Conservation (phyloP, 2,113 vertebrate genomes). For the Calonectris borealis region DNA sequence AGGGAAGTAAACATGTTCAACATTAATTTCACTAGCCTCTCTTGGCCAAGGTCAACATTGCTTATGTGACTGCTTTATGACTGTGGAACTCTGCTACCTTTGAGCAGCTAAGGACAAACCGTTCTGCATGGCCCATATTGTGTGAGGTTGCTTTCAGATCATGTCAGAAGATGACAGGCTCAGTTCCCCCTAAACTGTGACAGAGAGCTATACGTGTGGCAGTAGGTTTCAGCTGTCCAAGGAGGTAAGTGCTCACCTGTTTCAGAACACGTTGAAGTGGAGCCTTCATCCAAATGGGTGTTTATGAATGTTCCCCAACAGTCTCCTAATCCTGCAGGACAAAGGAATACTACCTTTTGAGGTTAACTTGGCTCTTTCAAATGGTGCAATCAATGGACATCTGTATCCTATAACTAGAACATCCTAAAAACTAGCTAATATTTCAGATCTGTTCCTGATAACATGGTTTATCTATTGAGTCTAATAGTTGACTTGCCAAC, state of each 20-base stretch:
- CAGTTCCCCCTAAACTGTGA: neutral
- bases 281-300: neutral
- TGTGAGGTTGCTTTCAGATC: neutral
- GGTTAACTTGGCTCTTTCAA: neutral
- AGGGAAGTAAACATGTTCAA: neutral
- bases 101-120: neutral
- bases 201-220: accelerated
- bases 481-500: neutral
- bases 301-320: neutral
- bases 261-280: neutral
- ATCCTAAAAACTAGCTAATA: neutral
- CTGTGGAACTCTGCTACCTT: neutral
- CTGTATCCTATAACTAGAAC: neutral
- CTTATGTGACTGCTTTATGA: neutral
- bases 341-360: neutral
- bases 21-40: neutral
- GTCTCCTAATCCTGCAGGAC: neutral
- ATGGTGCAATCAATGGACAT: neutral
- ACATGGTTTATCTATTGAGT: neutral
- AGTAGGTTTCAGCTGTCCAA: neutral
- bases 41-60: neutral
- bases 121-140: neutral
- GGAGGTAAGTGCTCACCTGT: neutral
- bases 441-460: neutral
- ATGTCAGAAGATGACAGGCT: neutral